Conservation (phyloP, 2,888 invertebrate species). For the Acanthosepion pharaonis region DNA sequence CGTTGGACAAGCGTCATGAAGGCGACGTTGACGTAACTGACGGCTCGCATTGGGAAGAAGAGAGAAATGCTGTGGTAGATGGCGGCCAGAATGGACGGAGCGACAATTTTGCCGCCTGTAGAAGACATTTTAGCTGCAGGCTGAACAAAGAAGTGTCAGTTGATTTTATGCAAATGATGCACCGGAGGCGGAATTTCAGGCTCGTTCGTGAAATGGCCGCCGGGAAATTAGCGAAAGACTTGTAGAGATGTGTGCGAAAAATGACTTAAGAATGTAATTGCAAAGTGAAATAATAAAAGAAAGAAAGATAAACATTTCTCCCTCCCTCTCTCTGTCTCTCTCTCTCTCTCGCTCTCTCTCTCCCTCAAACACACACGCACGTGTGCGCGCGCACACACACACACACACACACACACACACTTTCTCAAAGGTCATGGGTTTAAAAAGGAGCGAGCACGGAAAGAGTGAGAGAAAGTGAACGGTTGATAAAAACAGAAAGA, state of each 20-base stretch:
- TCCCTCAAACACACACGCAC: too few species aligned
- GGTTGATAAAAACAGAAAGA: too few species aligned
- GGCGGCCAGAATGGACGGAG: not conserved
- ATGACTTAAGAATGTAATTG: not conserved
- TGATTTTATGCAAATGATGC: not conserved
- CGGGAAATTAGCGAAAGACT: not conserved
- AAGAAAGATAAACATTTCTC: too few species aligned
- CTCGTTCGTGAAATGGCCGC: not conserved
- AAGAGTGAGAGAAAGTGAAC: too few species aligned
- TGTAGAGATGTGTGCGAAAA: not conserved
- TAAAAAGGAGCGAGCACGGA: too few species aligned
- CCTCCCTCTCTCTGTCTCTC: too few species aligned
- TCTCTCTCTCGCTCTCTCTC: too few species aligned
- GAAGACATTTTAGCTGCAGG: conserved; percentile 1
- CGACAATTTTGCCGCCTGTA: not conserved
- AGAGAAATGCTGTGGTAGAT: not conserved
- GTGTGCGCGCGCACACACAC: too few species aligned
- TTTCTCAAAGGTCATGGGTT: too few species aligned
- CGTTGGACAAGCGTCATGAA: not conserved
- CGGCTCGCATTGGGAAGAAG: not conserved
- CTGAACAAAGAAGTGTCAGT: conserved; percentile 3
- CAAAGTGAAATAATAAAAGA: not conserved
- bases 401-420: too few species aligned
- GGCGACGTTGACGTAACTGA: not conserved
- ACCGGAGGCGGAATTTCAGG: not conserved